phyloP scores from a whole-genome alignment of 2,888 invertebrate species.

The Drosophila sordidula region DNA sequence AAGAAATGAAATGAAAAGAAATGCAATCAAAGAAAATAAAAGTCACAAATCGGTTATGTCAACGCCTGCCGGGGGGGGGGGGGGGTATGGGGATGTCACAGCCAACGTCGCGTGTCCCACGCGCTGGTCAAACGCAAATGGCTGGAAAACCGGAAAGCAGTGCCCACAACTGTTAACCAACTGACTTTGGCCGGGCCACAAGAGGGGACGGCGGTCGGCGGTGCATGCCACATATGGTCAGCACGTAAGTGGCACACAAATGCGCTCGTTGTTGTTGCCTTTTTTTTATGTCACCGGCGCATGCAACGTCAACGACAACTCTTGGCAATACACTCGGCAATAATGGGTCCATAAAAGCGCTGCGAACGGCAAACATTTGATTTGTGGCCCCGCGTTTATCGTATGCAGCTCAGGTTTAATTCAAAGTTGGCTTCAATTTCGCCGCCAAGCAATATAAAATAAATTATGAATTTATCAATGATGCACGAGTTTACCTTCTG shows the following conservation, averaged over 20 bases:
- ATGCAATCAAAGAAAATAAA: slow-evolving; percentile 53
- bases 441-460: slow-evolving; percentile 11
- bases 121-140: slow-evolving; percentile 42
- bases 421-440: slow-evolving; percentile 7
- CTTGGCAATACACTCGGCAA: slow-evolving; percentile 10
- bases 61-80: neutral
- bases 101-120: slow-evolving; percentile 51
- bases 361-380: slow-evolving; percentile 9
- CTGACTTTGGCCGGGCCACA: slow-evolving; percentile 23
- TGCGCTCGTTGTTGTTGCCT: slow-evolving; percentile 18
- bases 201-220: slow-evolving; percentile 1
- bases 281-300: slow-evolving; percentile 52
- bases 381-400: slow-evolving; percentile 2
- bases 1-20: slow-evolving; percentile 15
- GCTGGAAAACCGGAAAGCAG: slow-evolving; percentile 46
- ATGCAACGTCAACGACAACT: slow-evolving; percentile 38
- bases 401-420: slow-evolving; percentile 13
- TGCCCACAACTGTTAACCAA: slow-evolving; percentile 36
- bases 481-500: neutral
- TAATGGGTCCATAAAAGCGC: slow-evolving; percentile 22
- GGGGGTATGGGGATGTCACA: neutral
- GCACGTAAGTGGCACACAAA: slow-evolving; percentile 52
- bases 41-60: slow-evolving; percentile 51
- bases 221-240: slow-evolving; percentile 55
- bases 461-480: neutral